Percentiles rank a stretch among this genome's conserved stretches.
Evolutionary conservation across 2,797 vertebrate species (phyloP).

Genomic region (Melanotaenia trifasciata): DNA sequence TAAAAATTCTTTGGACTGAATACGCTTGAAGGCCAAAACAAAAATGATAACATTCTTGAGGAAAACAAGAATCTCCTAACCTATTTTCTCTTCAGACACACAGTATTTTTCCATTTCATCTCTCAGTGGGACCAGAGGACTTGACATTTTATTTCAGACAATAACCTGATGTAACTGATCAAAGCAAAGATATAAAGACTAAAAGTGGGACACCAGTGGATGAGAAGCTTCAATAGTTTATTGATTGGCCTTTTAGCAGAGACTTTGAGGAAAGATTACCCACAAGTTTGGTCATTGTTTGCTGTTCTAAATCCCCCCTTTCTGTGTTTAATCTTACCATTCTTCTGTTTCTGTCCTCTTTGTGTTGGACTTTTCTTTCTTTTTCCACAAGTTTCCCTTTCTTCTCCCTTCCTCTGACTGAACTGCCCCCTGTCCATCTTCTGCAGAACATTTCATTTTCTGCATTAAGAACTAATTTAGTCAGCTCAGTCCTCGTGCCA

Average conservation of each 20-base stretch:
- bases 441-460: conserved; percentile 41
- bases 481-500: conserved; percentile 37
- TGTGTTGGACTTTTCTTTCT: conserved; percentile 9
- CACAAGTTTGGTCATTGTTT: neutral
- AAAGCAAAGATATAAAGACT: conserved; percentile 30
- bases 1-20: no score
- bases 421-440: conserved; percentile 37
- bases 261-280: conserved; percentile 41
- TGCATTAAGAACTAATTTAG: conserved; percentile 44
- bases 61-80: neutral
- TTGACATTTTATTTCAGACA: conserved; percentile 13
- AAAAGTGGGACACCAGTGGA: conserved; percentile 37
- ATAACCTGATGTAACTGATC: conserved; percentile 29
- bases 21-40: no score
- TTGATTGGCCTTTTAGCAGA: conserved; percentile 47
- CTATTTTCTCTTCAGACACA: no score
- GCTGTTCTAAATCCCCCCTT: conserved; percentile 4
- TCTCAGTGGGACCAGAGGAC: no score
- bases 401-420: neutral
- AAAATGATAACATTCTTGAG: no score
- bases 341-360: neutral
- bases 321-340: neutral
- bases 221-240: conserved; percentile 42
- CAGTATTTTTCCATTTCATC: no score
- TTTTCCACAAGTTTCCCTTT: neutral